Base-by-base conservation (phyloP, 2,797 vertebrate species). In the Cuniculus paca region DNA sequence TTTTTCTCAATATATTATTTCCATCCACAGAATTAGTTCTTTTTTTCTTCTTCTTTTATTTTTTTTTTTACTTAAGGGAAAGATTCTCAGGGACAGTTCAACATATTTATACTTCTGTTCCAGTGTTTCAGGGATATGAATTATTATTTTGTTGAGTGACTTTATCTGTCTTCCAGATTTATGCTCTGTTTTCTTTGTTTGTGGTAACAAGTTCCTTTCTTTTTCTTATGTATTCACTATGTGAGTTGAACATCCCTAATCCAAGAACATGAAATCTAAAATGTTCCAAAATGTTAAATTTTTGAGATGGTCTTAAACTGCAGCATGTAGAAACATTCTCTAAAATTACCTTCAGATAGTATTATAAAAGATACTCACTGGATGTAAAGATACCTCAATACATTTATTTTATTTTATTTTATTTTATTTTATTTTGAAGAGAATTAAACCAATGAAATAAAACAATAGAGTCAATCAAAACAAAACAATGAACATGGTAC, bases 141-240 rank as follows among this genome's bases (percentile, higher is more conserved):
- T 84, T 68, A 82, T 83, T 56, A 26, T 88, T 88, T 86, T 52
- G 14, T 56, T 93, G n/a, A 2, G 9, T 92, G 80, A 6, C 80
- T 42, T 50, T 56, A n/a, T 89, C 45, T 58, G 6, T 82, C 56
- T 96, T 91, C 28, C 36, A 88, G 14, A 77, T 54, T 36, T 91
- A 78, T 50, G 20, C 13, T 85, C 6, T 77, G 11, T 24, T 84
- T 91, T 94, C 60, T 50, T 50, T 68, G 1, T 97, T 79, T 75
- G 31, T 68, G 20, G 50, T 83, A 80, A 54, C 45, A 94, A 70
- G 10, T 92, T 48, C 19, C 28, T 91, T 87, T 9, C 31, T 91
- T 94, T 96, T 92, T 48, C 26, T 82, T 79, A 58, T 34, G 5
- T 39, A 75, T 68, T 96, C 34, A 70, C 56, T 82, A 17, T 36